phyloP scores from a whole-genome alignment of 2,797 vertebrate genomes.

The Neopelma chrysocephalum region DNA sequence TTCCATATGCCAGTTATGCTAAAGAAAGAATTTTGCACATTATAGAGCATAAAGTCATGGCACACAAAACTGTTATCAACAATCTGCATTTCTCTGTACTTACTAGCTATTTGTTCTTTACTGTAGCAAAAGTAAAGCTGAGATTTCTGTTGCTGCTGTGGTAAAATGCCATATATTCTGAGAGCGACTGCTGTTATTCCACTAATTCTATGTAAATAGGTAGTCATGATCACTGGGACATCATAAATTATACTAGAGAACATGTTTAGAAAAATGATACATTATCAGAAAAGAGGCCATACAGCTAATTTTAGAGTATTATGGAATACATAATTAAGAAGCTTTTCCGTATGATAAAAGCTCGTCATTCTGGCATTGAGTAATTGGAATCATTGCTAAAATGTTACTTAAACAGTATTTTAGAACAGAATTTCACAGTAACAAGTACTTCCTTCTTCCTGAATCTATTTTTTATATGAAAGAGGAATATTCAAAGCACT shows the following conservation, averaged over 20 bases:
- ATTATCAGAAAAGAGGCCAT: not conserved
- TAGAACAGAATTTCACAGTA: not conserved
- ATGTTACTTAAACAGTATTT: not conserved
- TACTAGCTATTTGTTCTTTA: not conserved
- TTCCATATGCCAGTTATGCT: not conserved
- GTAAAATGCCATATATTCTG: not conserved
- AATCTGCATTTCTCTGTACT: not conserved
- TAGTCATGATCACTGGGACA: not conserved
- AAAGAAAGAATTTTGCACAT: not conserved
- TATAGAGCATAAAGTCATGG: not conserved
- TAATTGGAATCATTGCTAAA: not conserved
- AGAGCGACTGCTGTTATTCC: not conserved
- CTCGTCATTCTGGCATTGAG: constrained; percentile 41
- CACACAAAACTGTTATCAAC: not conserved
- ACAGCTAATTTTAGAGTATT: constrained; percentile 39
- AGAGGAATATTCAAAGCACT: not conserved
- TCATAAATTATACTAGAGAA: not conserved
- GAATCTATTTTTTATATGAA: not conserved
- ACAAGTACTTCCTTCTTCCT: constrained; percentile 28
- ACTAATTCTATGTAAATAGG: not conserved
- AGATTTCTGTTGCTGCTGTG: not conserved
- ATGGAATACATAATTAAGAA: constrained; percentile 37
- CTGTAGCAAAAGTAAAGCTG: not conserved
- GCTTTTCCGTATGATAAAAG: constrained; percentile 26
- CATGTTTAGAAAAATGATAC: not conserved